Conservation (phyloP, 2,797 vertebrate species). For the Schizopygopsis pylzovi region DNA sequence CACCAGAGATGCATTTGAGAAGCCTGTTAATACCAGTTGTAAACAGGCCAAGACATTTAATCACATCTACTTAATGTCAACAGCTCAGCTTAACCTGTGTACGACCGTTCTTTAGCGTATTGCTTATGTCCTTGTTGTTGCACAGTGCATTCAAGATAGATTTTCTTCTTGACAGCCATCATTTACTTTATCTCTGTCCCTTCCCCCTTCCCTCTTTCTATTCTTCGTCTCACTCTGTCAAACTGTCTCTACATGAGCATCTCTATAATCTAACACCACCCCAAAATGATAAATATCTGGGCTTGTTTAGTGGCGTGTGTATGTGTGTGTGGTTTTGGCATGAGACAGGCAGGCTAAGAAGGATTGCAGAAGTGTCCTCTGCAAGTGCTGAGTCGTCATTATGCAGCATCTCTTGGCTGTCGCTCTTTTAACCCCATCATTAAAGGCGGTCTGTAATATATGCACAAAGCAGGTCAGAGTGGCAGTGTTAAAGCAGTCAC, state of each 20-base stretch:
- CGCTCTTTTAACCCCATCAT: slow-evolving; percentile 64
- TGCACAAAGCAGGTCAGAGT: slow-evolving; percentile 57
- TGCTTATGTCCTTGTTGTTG: slow-evolving; percentile 16
- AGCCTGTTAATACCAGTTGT: not conserved
- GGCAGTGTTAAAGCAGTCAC: slow-evolving; percentile 57
- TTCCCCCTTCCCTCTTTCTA: not conserved
- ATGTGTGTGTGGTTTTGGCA: slow-evolving; percentile 58
- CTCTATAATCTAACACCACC: slow-evolving; percentile 39
- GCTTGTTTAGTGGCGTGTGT: slow-evolving; percentile 13
- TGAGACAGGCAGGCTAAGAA: slow-evolving; percentile 56
- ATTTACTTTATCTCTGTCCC: slow-evolving; percentile 17
- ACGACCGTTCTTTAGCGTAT: not conserved
- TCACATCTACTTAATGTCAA: slow-evolving; percentile 13
- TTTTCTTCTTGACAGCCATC: slow-evolving; percentile 30
- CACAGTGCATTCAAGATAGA: slow-evolving; percentile 24
- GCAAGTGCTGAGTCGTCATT: slow-evolving; percentile 75
- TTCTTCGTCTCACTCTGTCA: slow-evolving; percentile 11
- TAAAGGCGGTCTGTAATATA: slow-evolving; percentile 61
- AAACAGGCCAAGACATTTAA: slow-evolving; percentile 33
- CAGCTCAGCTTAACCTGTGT: slow-evolving; percentile 20
- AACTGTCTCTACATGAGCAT: slow-evolving; percentile 15
- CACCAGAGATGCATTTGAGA: slow-evolving; percentile 17
- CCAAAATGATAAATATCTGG: slow-evolving; percentile 34
- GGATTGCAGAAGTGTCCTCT: slow-evolving; percentile 71
- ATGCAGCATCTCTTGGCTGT: slow-evolving; percentile 57